These are phyloP conservation scores for Campopleginae sp. DNA, from an alignment of 2,888 invertebrate genomes.

Conservation along the genomic window DNA sequence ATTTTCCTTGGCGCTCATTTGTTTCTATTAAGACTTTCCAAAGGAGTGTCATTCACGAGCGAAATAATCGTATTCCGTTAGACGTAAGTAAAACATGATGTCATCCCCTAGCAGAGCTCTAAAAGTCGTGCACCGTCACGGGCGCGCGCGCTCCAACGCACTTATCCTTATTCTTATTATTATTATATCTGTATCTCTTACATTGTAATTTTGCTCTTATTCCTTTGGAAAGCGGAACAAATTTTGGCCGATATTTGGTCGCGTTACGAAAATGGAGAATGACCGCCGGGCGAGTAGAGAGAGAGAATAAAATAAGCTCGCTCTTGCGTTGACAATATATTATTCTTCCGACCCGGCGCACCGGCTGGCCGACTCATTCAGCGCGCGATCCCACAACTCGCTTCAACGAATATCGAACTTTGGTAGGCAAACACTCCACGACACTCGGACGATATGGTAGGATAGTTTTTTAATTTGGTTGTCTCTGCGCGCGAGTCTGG, in stretches of 20 bases:
- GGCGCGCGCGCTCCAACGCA: conserved; percentile 70
- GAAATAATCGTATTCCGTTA: conserved; percentile 65
- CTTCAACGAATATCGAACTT: background rate
- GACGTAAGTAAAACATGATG: conserved; percentile 79
- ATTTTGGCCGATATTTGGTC: background rate
- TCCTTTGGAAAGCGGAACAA: too few species aligned
- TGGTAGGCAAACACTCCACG: background rate
- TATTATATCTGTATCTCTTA: background rate
- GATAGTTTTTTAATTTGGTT: too few species aligned
- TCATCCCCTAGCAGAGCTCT: conserved; percentile 68
- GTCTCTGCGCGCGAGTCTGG: background rate
- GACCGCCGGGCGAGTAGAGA: background rate
- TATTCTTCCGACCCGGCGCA: background rate
- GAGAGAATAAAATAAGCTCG: background rate
- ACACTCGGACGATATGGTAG: background rate
- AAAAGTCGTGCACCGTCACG: too few species aligned
- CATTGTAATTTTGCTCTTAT: background rate
- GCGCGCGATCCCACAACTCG: background rate
- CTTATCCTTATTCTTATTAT: conserved; percentile 14
- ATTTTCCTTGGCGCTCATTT: conserved; percentile 71
- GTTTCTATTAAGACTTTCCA: conserved; percentile 77
- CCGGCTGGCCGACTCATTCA: background rate
- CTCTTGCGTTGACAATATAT: background rate
- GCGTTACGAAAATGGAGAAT: background rate
- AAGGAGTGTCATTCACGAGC: conserved; percentile 77